Conservation (phyloP, 2,888 invertebrate species). For the Drosophila anomelani region DNA sequence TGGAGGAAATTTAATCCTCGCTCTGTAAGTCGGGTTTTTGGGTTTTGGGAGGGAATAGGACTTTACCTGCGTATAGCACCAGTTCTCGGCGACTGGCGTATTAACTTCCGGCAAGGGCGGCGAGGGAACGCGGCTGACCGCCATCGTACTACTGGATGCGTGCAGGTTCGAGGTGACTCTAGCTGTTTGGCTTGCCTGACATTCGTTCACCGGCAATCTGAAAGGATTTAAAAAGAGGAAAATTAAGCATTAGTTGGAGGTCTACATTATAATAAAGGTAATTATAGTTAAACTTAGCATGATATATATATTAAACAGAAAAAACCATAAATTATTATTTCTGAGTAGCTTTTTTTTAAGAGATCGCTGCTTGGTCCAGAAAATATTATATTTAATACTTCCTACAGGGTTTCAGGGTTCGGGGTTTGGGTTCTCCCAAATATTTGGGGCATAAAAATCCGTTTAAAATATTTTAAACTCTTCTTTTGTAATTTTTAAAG, state of each 20-base stretch:
- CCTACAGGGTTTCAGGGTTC: too few relatives aligned
- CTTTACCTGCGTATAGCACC: slow-evolving; percentile 99
- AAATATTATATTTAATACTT: too few relatives aligned
- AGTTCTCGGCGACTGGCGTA: slow-evolving; percentile 99
- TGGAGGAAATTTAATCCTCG: slow-evolving; percentile 61
- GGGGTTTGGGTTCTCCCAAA: too few relatives aligned
- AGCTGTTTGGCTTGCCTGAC: slow-evolving; percentile 93
- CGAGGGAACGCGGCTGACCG: slow-evolving; percentile 98
- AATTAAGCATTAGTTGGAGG: slow-evolving; percentile 12
- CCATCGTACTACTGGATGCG: slow-evolving; percentile 95
- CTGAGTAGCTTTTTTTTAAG: too few relatives aligned
- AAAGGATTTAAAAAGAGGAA: slow-evolving; percentile 83
- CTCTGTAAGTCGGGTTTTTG: slow-evolving; percentile 2
- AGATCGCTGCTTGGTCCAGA: too few relatives aligned
- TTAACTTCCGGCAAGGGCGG: slow-evolving; percentile 97
- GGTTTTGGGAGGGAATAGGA: neutral
- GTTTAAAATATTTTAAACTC: neutral
- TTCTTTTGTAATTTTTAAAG: neutral
- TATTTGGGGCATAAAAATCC: too few relatives aligned
- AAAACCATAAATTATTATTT: too few relatives aligned
- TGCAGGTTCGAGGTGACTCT: slow-evolving; percentile 93
- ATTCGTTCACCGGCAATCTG: slow-evolving; percentile 93
- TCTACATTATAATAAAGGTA: neutral
- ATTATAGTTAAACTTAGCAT: neutral
- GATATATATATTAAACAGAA: too few relatives aligned